Conservation (phyloP, 2,888 invertebrate genomes). For the Ectemnius continuus region DNA sequence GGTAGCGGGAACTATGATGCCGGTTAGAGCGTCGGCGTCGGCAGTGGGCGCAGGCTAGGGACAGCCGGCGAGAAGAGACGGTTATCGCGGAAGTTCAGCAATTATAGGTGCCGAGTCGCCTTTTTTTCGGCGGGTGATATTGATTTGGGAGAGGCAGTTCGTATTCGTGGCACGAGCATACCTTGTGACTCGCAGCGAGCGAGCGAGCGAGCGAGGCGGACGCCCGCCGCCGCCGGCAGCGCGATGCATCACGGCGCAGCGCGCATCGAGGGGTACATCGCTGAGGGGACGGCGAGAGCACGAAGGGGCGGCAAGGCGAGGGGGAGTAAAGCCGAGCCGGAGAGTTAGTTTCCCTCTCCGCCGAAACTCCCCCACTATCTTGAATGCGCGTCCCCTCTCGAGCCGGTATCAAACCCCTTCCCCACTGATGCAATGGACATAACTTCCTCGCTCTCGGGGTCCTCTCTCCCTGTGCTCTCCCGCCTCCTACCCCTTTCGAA, state of each 20-base stretch:
- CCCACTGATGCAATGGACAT: conserved; percentile 59
- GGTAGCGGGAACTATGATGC: conserved; percentile 31
- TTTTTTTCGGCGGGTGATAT: conserved; percentile 78
- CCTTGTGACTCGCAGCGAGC: conserved; percentile 71
- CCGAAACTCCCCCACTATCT: conserved; percentile 48
- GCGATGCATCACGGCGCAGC: conserved; percentile 75
- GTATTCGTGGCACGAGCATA: conserved; percentile 75
- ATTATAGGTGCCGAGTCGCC: conserved; percentile 62
- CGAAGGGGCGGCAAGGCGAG: conserved; percentile 44
- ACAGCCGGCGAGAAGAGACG: conserved; percentile 49
- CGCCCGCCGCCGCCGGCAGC: conserved; percentile 57
- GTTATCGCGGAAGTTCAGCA: conserved; percentile 67
- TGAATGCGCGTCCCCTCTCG: conserved; percentile 34
- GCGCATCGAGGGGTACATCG: conserved; percentile 76
- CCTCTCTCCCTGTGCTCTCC: conserved; percentile 28
- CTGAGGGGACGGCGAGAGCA: conserved; percentile 30
- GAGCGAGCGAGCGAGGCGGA: no score
- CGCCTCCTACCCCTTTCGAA: conserved; percentile 2
- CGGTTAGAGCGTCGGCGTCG: conserved; percentile 42
- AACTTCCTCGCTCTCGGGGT: conserved; percentile 61
- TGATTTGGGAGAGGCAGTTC: conserved; percentile 77
- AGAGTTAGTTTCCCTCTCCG: conserved; percentile 35
- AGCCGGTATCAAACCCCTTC: conserved; percentile 62
- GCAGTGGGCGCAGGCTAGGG: conserved; percentile 32
- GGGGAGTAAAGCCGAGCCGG: conserved; percentile 51